These are phyloP conservation scores for Temnothorax ravouxi DNA, from an alignment of 2,888 invertebrate genomes.

Conservation along the genomic window DNA sequence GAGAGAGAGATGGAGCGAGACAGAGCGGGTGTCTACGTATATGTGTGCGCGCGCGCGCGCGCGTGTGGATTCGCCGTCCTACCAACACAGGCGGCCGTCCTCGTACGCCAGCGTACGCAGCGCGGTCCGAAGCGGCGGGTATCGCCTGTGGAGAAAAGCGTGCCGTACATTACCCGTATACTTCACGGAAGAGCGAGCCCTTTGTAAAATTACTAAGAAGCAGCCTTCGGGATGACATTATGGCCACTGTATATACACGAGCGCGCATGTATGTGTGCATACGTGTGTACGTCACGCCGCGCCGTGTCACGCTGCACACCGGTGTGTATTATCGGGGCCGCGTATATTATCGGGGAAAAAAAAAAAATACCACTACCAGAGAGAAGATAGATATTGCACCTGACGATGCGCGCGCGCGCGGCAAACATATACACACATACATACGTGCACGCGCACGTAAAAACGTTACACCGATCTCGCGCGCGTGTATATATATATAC, in stretches of 20 bases:
- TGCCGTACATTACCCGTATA: slow-evolving; percentile 79
- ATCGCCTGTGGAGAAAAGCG: slow-evolving; percentile 82
- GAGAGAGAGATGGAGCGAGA: slow-evolving; percentile 3
- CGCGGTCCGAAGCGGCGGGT: slow-evolving; percentile 76
- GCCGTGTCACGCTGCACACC: not conserved
- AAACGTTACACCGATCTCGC: not conserved
- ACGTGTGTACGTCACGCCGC: not conserved
- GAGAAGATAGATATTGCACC: slow-evolving; percentile 70
- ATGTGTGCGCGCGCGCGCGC: not conserved
- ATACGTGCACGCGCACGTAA: not conserved
- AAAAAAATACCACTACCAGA: not conserved
- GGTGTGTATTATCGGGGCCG: not conserved
- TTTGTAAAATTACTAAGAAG: slow-evolving; percentile 81
- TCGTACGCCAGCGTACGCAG: slow-evolving; percentile 61
- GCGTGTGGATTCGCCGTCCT: no score
- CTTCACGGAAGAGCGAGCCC: slow-evolving; percentile 82
- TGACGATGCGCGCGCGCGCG: slow-evolving; percentile 54
- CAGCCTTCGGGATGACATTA: slow-evolving; percentile 83
- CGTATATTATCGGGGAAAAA: slow-evolving; percentile 25
- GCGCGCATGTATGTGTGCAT: slow-evolving; percentile 50
- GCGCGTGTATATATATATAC: not conserved
- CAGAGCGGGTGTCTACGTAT: slow-evolving; percentile 2
- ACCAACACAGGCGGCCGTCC: slow-evolving; percentile 76
- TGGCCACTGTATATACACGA: slow-evolving; percentile 70
- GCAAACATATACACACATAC: not conserved